phyloP scores from a whole-genome alignment of 2,888 invertebrate genomes.

The Iphiclides podalirius region DNA sequence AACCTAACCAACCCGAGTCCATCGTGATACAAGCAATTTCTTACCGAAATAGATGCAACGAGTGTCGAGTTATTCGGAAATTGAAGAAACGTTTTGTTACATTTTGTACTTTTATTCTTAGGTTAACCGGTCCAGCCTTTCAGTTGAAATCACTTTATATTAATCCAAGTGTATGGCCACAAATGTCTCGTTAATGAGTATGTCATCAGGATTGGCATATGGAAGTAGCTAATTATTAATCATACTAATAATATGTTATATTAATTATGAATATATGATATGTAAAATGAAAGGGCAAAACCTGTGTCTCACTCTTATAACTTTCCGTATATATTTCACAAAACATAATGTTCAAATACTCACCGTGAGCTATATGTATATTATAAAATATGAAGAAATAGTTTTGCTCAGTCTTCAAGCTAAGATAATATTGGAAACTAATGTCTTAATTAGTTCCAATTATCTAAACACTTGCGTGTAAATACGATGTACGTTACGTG shows the following conservation, averaged over 20 bases:
- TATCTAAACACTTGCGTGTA: conserved; percentile 32
- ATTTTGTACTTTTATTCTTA: neutral
- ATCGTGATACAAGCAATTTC: conserved; percentile 72
- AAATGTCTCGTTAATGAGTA: too few relatives aligned
- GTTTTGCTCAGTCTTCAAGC: conserved; percentile 8
- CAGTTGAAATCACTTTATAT: too few relatives aligned
- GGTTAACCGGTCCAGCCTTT: neutral
- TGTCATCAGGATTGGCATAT: too few relatives aligned
- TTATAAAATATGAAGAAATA: neutral
- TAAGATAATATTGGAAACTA: conserved; percentile 43
- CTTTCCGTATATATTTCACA: too few relatives aligned
- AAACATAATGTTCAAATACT: too few relatives aligned
- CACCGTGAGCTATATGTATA: neutral
- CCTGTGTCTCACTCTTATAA: too few relatives aligned
- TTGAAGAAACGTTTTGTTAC: neutral
- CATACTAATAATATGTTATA: too few relatives aligned
- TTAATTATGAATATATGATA: too few relatives aligned
- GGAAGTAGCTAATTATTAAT: too few relatives aligned
- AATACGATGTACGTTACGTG: neutral
- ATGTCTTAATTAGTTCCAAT: conserved; percentile 44
- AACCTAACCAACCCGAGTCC: conserved; percentile 39
- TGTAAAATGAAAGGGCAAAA: too few relatives aligned
- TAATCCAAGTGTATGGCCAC: too few relatives aligned
- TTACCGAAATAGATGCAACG: conserved; percentile 69
- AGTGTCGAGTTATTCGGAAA: conserved; percentile 28